Conservation (phyloP, 2,797 vertebrate species). For the Cygnus olor region DNA sequence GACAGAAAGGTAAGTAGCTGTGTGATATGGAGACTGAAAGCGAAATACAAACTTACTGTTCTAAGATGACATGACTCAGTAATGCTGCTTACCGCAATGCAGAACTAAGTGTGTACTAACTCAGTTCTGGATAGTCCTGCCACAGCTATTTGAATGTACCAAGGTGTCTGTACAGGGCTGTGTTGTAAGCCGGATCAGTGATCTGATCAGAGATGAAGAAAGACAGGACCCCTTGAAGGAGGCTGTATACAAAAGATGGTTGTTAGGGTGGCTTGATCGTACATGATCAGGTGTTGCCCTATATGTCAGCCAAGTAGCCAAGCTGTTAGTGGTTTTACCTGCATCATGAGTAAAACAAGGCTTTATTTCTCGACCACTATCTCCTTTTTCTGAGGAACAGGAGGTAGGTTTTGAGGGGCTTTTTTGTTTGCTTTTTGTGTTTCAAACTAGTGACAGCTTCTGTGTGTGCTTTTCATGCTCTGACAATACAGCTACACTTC, state of each 20-base stretch:
- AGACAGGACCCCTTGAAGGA: neutral
- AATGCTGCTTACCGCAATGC: neutral
- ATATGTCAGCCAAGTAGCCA: too few species aligned
- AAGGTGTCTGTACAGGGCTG: neutral
- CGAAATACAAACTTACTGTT: neutral
- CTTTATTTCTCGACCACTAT: too few species aligned
- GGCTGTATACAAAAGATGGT: neutral
- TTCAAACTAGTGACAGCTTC: neutral
- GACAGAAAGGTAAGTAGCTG: slow-evolving; percentile 89
- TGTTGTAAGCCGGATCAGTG: neutral
- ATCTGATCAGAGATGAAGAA: neutral
- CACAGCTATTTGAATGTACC: neutral
- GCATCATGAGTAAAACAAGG: too few species aligned
- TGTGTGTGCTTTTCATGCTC: neutral
- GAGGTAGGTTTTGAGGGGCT: too few species aligned
- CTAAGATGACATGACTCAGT: neutral
- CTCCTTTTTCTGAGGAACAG: too few species aligned
- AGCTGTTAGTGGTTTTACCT: too few species aligned
- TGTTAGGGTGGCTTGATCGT: too few species aligned
- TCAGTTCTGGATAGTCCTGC: neutral
- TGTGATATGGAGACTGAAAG: neutral
- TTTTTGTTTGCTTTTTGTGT: neutral
- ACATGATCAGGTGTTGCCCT: too few species aligned
- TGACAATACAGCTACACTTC: neutral
- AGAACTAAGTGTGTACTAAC: neutral